Evolutionary conservation across 2,113 vertebrate genomes (phyloP).

Genomic region (Pristiophorus japonicus): DNA sequence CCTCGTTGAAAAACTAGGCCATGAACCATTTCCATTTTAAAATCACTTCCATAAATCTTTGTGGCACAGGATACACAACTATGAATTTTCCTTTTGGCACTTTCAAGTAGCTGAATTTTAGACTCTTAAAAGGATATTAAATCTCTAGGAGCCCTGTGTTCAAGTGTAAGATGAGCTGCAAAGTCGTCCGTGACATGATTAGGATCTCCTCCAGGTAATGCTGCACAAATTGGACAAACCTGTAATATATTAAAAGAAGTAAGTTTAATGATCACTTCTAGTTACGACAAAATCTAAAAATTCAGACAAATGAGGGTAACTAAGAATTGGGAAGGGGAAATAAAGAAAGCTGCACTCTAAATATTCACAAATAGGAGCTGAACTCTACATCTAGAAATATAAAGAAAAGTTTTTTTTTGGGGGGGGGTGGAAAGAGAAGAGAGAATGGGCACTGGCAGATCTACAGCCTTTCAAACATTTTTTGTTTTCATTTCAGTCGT

Average conservation of each 20-base stretch:
- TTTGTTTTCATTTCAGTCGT: no score
- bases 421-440: no score
- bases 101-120: background rate
- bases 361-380: background rate
- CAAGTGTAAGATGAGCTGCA: slow-evolving; percentile 97
- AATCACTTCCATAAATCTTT: background rate
- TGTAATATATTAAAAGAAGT: slow-evolving; percentile 56
- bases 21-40: background rate
- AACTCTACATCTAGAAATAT: no score
- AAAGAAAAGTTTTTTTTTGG: no score
- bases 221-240: slow-evolving; percentile 98
- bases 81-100: background rate
- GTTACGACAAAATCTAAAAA: background rate
- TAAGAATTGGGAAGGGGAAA: background rate
- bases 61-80: background rate
- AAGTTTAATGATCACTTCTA: background rate
- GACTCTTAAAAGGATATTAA: slow-evolving; percentile 86
- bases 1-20: background rate
- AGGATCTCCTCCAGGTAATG: slow-evolving; percentile 95
- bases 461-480: no score
- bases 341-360: background rate
- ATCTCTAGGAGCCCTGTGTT: slow-evolving; percentile 99
- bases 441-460: no score
- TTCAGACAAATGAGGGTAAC: background rate
- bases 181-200: slow-evolving; percentile 99